These are phyloP conservation scores for Holothuria scabra DNA, from an alignment of 53 echinoderm and acorn worm genomes.

Conservation along the genomic window DNA sequence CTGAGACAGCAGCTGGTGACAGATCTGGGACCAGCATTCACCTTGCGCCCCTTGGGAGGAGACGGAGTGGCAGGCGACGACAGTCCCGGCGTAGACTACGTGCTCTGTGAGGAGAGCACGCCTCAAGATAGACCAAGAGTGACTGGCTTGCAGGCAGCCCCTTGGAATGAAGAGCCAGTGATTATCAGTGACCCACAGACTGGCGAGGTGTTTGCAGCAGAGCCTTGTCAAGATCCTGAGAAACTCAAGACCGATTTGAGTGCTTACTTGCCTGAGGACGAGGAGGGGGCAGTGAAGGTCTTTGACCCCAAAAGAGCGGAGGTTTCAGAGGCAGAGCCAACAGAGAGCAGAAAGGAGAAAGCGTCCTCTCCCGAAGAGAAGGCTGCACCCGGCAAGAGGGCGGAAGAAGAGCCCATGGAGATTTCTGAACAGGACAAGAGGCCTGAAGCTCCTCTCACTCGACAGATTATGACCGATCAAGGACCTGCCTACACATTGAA, in stretches of 20 bases:
- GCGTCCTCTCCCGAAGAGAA: constrained; percentile 24
- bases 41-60: constrained; percentile 63
- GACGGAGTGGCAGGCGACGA: constrained; percentile 43
- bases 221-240: constrained; percentile 56
- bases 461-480: constrained; percentile 75
- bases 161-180: constrained; percentile 51
- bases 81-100: constrained; percentile 54
- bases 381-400: constrained; percentile 3
- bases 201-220: constrained; percentile 59
- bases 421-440: constrained; percentile 18
- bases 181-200: constrained; percentile 48
- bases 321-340: constrained; percentile 19
- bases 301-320: constrained; percentile 64
- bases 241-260: constrained; percentile 60
- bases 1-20: constrained; percentile 67
- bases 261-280: constrained; percentile 58
- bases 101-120: constrained; percentile 30
- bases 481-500: constrained; percentile 85
- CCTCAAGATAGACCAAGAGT: constrained; percentile 40
- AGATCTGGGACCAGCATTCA: constrained; percentile 77
- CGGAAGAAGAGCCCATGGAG: constrained; percentile 13
- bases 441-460: constrained; percentile 46
- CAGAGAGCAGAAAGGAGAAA: constrained; percentile 48
- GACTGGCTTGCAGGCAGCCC: constrained; percentile 43
- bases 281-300: constrained; percentile 64